Evolutionary conservation across 2,113 vertebrate species (phyloP).

Genomic region (Elephantulus edwardii): DNA sequence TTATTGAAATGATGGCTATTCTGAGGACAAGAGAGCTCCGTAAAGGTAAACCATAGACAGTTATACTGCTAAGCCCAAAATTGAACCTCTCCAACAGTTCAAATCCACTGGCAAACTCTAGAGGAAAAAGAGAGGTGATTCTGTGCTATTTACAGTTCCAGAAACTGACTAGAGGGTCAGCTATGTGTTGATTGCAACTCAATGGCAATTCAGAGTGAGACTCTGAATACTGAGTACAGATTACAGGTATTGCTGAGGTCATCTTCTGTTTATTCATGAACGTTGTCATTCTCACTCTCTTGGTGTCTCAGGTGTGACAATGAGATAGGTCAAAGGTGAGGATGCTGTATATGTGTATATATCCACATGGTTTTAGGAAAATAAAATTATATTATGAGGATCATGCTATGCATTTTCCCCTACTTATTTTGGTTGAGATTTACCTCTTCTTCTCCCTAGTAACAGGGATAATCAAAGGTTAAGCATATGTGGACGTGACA

Average conservation of each 20-base stretch:
- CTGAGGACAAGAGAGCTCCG: no score
- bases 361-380: neutral
- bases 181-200: no score
- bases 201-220: no score
- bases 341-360: neutral
- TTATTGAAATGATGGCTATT: neutral
- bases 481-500: slow-evolving; percentile 12
- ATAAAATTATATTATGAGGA: slow-evolving; percentile 1
- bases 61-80: no score
- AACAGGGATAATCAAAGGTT: slow-evolving; percentile 37
- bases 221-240: neutral
- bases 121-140: no score
- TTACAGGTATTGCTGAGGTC: neutral
- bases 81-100: no score
- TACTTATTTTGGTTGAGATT: neutral
- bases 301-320: neutral
- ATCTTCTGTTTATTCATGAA: neutral
- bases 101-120: no score
- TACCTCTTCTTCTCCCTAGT: slow-evolving; percentile 10
- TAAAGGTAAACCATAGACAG: no score
- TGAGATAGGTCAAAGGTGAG: neutral
- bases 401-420: neutral
- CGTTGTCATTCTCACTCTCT: neutral
- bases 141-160: no score
- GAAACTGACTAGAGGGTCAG: no score